phyloP scores from a whole-genome alignment of 2,797 vertebrate genomes.

The Hippoglossus hippoglossus region DNA sequence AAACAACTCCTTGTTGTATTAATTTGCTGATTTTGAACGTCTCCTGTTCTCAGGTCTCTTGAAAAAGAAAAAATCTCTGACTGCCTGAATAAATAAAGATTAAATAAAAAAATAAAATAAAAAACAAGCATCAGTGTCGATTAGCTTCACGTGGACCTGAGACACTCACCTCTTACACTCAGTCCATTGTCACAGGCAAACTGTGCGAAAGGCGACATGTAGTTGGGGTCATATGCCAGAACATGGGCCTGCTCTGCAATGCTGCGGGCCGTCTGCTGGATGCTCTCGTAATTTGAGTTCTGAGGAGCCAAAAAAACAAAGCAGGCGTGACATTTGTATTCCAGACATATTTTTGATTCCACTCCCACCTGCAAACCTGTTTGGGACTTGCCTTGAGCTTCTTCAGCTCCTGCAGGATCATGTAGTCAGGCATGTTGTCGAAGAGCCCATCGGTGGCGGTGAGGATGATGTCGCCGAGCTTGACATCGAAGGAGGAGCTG shows the following conservation, averaged over 20 bases:
- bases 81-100: too few relatives aligned
- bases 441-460: conserved; percentile 98
- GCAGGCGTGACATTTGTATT: neutral
- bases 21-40: too few relatives aligned
- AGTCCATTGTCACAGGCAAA: conserved; percentile 98
- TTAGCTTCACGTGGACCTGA: neutral
- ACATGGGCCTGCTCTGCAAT: conserved; percentile 98
- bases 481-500: conserved; percentile 96
- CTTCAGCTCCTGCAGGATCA: conserved; percentile 98
- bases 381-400: conserved; percentile 90
- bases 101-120: too few relatives aligned
- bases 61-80: too few relatives aligned
- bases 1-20: too few relatives aligned
- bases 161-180: conserved; percentile 93
- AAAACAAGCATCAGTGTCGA: neutral
- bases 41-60: too few relatives aligned
- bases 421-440: conserved; percentile 99
- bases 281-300: conserved; percentile 97
- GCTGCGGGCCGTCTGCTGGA: conserved; percentile 95
- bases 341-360: conserved; percentile 1
- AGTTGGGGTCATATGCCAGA: conserved; percentile 98
- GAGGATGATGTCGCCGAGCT: conserved; percentile 98
- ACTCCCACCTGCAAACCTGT: neutral
- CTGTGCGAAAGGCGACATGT: conserved; percentile 99
- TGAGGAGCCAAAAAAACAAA: conserved; percentile 59